Evolutionary conservation across 2,113 vertebrate genomes (phyloP), one percentile per base, ranked within the genome.

Genomic region (Psittacara wagleri): DNA sequence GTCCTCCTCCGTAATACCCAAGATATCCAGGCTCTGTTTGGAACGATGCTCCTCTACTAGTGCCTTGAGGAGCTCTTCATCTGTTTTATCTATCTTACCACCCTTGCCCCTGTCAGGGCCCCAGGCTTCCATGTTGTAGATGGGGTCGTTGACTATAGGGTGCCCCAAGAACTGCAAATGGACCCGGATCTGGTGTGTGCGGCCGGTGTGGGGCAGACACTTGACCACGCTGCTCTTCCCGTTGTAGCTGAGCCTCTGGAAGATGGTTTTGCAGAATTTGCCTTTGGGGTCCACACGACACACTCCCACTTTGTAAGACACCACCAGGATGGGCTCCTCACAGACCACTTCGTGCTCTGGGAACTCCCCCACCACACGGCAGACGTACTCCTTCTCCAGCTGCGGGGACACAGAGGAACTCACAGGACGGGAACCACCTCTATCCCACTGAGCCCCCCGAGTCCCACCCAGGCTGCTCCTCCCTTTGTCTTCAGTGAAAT

Each of bases 121-220:
- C 99, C 99, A 99, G 1, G 98, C 99, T 2, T 97, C 97, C 59
- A 99, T 98, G n/a, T 99, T 99, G 49, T 99, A 99, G 96, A 99
- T 98, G n/a, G 99, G 99, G 64, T 99, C 99, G 2, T 99, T 99
- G 84, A 99, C 82, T 17, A 99, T 99, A 33, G 99, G 99, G 77
- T 99, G 98, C 3, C 99, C 99, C 95, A 99, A 92, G 85, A 98
- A 99, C 97, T 99, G 99, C 72, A 99, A 97, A 85, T 99, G 99
- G 23, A 99, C 99, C 7, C 99, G 98, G 92, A 99, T 99, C 97
- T 99, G 99, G 97, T 99, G 99, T 2, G 99, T 99, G 46, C 99
- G 99, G 33, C 99, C 99, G 0, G 99, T 99, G 8, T 98, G 98
- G 0, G 99, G 99, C 12, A 97, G 97, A 84, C 99, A 99, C 37